phyloP scores from a whole-genome alignment of 1,140 invertebrate species.

The Diploscapter pachys region DNA sequence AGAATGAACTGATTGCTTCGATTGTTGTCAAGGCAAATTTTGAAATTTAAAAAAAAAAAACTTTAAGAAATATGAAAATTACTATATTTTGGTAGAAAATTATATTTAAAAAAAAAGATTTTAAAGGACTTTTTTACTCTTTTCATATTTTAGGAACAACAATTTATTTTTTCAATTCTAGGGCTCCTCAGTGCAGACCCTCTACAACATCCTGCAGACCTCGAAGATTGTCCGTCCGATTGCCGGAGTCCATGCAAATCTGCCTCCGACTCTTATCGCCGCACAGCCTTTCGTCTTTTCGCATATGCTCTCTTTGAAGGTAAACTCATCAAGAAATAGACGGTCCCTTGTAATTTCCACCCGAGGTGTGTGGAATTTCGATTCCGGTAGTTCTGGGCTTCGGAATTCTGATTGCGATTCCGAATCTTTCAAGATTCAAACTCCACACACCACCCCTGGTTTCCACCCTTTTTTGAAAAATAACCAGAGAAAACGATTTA shows the following conservation, averaged over 20 bases:
- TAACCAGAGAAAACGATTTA: not conserved
- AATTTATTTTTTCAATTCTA: constrained; percentile 12
- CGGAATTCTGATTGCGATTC: not conserved
- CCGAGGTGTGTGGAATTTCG: not conserved
- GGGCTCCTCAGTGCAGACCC: constrained; percentile 17
- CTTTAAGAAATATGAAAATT: no score
- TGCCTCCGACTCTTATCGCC: constrained; percentile 32
- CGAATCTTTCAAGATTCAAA: not conserved
- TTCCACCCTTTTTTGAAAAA: not conserved
- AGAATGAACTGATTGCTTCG: no score
- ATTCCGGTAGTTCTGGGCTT: not conserved
- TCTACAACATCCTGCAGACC: constrained; percentile 23
- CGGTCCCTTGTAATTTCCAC: not conserved
- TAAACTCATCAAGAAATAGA: not conserved
- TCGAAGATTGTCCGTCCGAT: constrained; percentile 22
- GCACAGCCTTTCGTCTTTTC: constrained; percentile 24
- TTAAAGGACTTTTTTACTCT: no score
- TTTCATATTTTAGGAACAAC: no score
- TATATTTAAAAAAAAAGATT: no score
- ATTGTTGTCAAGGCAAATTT: no score
- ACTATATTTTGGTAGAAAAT: no score
- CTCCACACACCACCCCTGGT: not conserved
- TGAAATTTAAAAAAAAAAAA: no score
- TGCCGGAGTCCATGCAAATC: constrained; percentile 22
- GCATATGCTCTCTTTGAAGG: constrained; percentile 23